Conservation (phyloP, 1,140 invertebrate species). For the Metaphire vulgaris region DNA sequence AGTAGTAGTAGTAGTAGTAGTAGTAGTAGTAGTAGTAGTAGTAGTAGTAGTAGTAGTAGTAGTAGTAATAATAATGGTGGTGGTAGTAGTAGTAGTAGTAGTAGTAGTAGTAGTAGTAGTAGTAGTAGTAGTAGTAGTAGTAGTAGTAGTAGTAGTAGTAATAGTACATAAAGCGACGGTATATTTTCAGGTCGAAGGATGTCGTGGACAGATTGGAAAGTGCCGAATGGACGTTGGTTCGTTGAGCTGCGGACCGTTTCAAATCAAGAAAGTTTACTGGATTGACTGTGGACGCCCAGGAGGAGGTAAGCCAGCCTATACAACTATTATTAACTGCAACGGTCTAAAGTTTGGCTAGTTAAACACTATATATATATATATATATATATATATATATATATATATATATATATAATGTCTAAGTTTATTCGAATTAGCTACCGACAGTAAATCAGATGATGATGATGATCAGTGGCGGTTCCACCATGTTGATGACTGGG, state of each 20-base stretch:
- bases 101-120: slow-evolving; percentile 8
- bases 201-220: slow-evolving; percentile 8
- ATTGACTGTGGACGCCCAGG: slow-evolving; percentile 36
- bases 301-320: slow-evolving; percentile 21
- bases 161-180: no score
- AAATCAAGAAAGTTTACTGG: slow-evolving; percentile 37
- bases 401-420: no score
- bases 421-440: background rate
- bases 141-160: slow-evolving; percentile 9
- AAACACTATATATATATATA: background rate
- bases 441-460: background rate
- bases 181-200: slow-evolving; percentile 19
- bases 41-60: no score
- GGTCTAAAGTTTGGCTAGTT: background rate
- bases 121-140: slow-evolving; percentile 8
- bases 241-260: slow-evolving; percentile 46
- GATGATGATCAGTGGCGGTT: no score
- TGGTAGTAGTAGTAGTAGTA: slow-evolving; percentile 9
- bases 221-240: slow-evolving; percentile 42
- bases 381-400: slow-evolving; percentile 9
- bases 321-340: background rate
- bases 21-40: no score
- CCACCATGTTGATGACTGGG: no score
- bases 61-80: no score
- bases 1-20: no score